Evolutionary conservation across 2,113 vertebrate species (phyloP).

Genomic region (Barbus barbus): DNA sequence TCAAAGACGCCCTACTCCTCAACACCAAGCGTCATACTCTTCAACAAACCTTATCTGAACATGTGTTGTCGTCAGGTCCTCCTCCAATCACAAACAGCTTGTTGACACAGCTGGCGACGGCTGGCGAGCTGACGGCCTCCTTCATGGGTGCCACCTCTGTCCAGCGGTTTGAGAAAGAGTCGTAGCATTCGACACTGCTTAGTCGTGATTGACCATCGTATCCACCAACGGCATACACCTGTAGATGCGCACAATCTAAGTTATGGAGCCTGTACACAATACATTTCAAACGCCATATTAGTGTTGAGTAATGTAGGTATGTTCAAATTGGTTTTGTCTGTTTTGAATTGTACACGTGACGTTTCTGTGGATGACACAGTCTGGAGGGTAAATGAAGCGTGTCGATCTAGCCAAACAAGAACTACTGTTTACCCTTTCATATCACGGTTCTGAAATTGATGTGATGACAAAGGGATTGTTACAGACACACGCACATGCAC

Average conservation of each 20-base stretch:
- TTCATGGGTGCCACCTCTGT: conserved; percentile 95
- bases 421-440: neutral
- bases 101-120: conserved; percentile 88
- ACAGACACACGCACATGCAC: conserved; percentile 8
- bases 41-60: conserved; percentile 88
- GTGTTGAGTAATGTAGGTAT: neutral
- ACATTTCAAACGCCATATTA: no score
- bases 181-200: conserved; percentile 94
- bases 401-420: conserved; percentile 31
- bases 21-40: neutral
- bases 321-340: neutral
- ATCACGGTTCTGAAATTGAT: neutral
- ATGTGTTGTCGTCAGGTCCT: conserved; percentile 96
- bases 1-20: conserved; percentile 2
- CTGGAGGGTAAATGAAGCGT: no score
- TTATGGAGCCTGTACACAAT: neutral
- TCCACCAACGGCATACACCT: conserved; percentile 96
- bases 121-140: conserved; percentile 96
- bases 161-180: conserved; percentile 98
- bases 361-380: neutral
- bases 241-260: conserved; percentile 32
- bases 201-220: conserved; percentile 95
- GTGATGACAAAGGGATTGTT: neutral
- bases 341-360: neutral
- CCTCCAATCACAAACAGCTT: conserved; percentile 97